Evolutionary conservation across 1,140 invertebrate species (phyloP), one percentile per base, ranked within the genome.

Genomic region (Himalopsyche phryganea): DNA sequence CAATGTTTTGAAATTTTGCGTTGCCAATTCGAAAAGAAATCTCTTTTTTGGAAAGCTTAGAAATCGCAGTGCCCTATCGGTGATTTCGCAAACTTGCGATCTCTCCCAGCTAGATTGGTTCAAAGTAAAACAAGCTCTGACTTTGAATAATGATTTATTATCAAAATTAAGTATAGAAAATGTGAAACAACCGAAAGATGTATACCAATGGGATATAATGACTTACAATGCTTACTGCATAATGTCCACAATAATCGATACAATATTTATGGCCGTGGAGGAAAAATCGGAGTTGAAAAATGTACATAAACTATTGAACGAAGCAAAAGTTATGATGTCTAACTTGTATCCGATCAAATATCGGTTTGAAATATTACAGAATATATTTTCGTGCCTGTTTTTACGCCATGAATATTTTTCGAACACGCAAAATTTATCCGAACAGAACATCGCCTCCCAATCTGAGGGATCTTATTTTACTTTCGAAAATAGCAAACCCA

Each of bases 381-480:
- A 75, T 45, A 74, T 78, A 61, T 78, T 76, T 58, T 68, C 74
- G 2, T 77, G 75, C 61, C 66, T 78, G 9, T 78, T 78, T 62
- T 57, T 78, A 44, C 70, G 76, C 58, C 76, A 69, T 61, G 76
- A 78, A 63, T 76, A 76, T 63, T 74, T 78, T 54, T 76, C 74
- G 1, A 75, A 71, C 45, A 64, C 71, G 33, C 72, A 74, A 58
- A 66, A 75, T 49, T 71, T 65, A 15, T 70, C 72, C 50, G 70
- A 73, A 10, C 67, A 62, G 40, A 69, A 71, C 10, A 74, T 70
- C 49, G 72, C 74, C 1, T 72, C 75, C 6, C 74, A 77, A 57
- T 78, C 75, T 1, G 76, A 78, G 63, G 74, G 74, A 60, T 78
- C 76, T 6, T 78, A 78, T 61, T 77, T 78, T 64, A 75, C 73